These are phyloP conservation scores for Acrocephalus kingi DNA, from an alignment of 2,113 vertebrate species.

Conservation along the genomic window DNA sequence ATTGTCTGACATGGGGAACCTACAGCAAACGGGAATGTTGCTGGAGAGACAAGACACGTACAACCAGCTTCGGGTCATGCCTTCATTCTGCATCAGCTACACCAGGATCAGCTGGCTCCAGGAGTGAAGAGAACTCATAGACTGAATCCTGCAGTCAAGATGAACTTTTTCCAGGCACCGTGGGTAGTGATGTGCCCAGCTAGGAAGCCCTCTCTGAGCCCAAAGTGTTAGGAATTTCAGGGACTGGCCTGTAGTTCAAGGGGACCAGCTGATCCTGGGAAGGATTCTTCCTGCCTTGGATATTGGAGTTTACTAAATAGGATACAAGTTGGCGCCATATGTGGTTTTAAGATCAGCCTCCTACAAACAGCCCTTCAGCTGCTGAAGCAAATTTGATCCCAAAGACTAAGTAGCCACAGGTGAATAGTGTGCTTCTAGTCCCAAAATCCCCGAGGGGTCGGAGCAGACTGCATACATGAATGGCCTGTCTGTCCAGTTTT, in stretches of 20 bases:
- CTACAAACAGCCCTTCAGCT: background rate
- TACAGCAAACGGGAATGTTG: background rate
- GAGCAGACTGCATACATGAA: background rate
- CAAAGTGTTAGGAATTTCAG: background rate
- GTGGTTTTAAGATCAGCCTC: background rate
- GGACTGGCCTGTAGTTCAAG: background rate
- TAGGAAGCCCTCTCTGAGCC: background rate
- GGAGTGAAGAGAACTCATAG: background rate
- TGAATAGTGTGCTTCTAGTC: background rate
- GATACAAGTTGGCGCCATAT: rapidly evolving
- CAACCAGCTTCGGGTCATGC: background rate
- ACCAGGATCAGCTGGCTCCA: background rate
- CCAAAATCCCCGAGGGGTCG: background rate
- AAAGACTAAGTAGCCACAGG: background rate
- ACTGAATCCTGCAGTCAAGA: background rate
- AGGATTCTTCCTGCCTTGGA: background rate
- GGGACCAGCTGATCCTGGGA: background rate
- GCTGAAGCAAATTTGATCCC: background rate
- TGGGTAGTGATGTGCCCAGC: background rate
- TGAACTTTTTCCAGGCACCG: background rate
- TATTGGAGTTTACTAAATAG: background rate
- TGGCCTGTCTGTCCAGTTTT: background rate
- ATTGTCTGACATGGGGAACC: background rate
- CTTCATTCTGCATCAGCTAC: background rate
- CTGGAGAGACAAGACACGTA: rapidly evolving